Base-by-base conservation (phyloP, 1,140 invertebrate species). In the Anagrus nilaparvatae region DNA sequence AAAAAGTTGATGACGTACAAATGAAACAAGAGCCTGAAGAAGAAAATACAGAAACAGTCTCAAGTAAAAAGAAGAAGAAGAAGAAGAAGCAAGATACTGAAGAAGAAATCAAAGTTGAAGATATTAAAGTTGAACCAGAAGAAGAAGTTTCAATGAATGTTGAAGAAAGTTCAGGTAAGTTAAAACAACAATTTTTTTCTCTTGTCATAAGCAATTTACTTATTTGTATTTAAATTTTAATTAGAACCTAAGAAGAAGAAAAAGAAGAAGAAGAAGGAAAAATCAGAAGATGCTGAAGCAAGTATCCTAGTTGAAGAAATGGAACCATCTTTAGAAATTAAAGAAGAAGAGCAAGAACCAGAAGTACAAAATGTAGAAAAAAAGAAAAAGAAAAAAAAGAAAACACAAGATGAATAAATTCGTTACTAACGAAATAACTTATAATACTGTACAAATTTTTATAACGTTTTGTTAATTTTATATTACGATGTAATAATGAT, bases 361-460 rank as follows among this genome's bases (percentile, higher is more conserved):
- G 40, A 29, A 44, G 35, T 38, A 28, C 38, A 49, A 41, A 32
- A 24, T 33, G 32, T 35, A 18, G 49, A 58, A 36, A 61, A 63
- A 31, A 61, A 57, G 32, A 65, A 61, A 24, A 63, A 65, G 44
- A 68, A 69, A 47, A 67, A 60, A 44, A 67, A 67, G 43, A 67
- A 65, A 44, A n/a, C n/a, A n/a, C n/a, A n/a, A 24, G 45, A 48
- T 27, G 59, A 58, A 43, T 54, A 46, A 49, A 36, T 14, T 16
- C 2, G 14, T 20, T 21, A 4, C 34, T 19, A n/a, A 3, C 20
- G 18, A 14, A 36, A n/a, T 8, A 14, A 16, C 18, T 10, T 36
- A 36, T n/a, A 36, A 21, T 36, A 23, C 18, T n/a, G n/a, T n/a
- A n/a, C n/a, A n/a, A n/a, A n/a, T n/a, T n/a, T n/a, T n/a, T n/a